A percentile compares a stretch with the other conserved stretches of the same genome.
Evolutionary conservation across 2,113 vertebrate genomes (phyloP).

Genomic region (Puffinus mauretanicus): DNA sequence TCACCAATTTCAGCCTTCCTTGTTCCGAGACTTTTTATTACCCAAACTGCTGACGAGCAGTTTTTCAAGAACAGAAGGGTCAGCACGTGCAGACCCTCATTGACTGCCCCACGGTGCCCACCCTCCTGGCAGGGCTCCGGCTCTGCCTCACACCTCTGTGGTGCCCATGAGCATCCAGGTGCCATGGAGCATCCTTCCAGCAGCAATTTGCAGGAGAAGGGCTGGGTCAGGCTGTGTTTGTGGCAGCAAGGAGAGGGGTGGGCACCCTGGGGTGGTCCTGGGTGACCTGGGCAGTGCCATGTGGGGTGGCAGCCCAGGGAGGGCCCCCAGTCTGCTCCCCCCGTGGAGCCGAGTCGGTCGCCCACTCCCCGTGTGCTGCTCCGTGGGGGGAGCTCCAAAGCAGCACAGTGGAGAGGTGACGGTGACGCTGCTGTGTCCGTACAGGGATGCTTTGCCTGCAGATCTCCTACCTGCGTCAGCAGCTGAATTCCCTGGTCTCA

Average conservation of each 20-base stretch:
- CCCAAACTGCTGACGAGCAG: conserved; percentile 26
- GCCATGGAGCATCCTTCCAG: conserved; percentile 23
- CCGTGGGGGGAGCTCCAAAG: neutral
- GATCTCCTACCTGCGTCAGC: conserved; percentile 58
- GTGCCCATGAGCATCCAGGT: neutral
- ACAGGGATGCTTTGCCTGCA: conserved; percentile 1
- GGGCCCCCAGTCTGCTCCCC: neutral
- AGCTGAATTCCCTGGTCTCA: conserved; percentile 40
- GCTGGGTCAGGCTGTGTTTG: neutral
- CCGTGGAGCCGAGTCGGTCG: accelerated
- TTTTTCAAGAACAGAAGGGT: conserved; percentile 50
- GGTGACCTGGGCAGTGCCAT: accelerated
- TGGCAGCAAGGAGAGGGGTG: neutral
- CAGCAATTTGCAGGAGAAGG: neutral
- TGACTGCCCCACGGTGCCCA: neutral
- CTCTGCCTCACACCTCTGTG: neutral
- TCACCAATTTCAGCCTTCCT: conserved; percentile 43
- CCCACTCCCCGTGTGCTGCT: neutral
- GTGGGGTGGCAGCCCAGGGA: neutral
- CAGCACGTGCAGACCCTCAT: conserved; percentile 6
- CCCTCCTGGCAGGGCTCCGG: neutral
- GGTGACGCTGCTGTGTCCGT: neutral
- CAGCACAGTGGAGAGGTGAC: neutral
- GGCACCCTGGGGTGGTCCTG: neutral
- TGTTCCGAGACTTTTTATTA: conserved; percentile 26